Evolutionary conservation across 2,888 invertebrate genomes (phyloP), one percentile per base, ranked within the genome.

Genomic region (Theretra japonica): DNA sequence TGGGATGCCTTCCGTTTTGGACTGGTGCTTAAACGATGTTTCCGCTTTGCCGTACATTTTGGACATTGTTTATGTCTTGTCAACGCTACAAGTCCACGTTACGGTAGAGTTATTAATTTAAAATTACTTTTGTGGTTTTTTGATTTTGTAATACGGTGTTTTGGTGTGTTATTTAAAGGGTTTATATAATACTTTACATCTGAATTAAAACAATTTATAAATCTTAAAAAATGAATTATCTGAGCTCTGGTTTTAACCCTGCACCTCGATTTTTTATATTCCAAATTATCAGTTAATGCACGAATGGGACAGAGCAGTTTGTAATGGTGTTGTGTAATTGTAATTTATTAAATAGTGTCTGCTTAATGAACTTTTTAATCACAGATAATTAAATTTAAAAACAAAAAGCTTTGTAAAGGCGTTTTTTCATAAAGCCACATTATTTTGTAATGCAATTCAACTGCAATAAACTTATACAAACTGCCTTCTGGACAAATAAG

Each of bases 1-100:
- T 88, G 83, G 78, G 81, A 48, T 83, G 83, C 83, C 86, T 88
- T 87, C 87, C 87, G 87, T 82, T 77, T 78, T 77, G 80, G 82
- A 82, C 80, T 83, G 83, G 78, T 79, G 86, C 87, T 91, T 89
- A 90, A 87, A 87, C 86, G 85, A 81, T 83, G 85, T 86, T 86
- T 88, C 87, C 86, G 87, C 60, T 33, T 33, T 33, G 33, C 62
- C 50, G 50, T 53, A 70, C 60, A 59, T 59, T 57, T 57, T 53
- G 70, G 83, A 84, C 85, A 86, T 87, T 85, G 83, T 85, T 53
- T 56, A 56, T 59, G 62, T 83, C 73, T 79, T 76, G 79, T 76
- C 76, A 78, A 79, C 48, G 48, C 58, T 30, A 5, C n/a, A 57
- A 57, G 17, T 21, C 50, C 25, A 30, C 28, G 50, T 48, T 57